These are phyloP conservation scores for Caenorhabditis drosophilae DNA, from an alignment of 2,888 invertebrate genomes.

Conservation along the genomic window DNA sequence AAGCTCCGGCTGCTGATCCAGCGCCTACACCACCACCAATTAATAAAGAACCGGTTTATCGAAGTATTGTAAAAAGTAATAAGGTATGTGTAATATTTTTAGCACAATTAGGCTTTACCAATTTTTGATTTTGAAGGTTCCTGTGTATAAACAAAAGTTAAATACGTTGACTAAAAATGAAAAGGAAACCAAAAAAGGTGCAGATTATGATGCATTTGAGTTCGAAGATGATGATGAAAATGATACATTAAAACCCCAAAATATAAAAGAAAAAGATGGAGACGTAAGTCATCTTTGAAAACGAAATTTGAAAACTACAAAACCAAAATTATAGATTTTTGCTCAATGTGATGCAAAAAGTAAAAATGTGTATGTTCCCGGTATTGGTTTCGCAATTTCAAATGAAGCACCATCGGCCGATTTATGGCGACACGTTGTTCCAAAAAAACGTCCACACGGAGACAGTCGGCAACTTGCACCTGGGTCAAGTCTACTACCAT, in stretches of 20 bases:
- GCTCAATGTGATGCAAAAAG: conserved; percentile 11
- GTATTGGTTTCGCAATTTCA: conserved; percentile 42
- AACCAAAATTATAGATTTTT: neutral
- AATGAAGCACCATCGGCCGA: conserved; percentile 18
- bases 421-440: conserved; percentile 29
- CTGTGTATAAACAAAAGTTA: conserved; percentile 53
- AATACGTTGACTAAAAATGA: neutral
- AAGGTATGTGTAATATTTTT: conserved; percentile 12
- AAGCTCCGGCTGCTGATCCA: neutral
- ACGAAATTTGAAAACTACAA: neutral
- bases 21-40: conserved; percentile 9
- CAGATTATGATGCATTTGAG: conserved; percentile 44
- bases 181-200: conserved; percentile 4
- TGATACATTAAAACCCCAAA: neutral
- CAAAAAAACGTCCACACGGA: conserved; percentile 22
- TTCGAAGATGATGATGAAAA: conserved; percentile 47
- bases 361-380: conserved; percentile 47
- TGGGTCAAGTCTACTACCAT: conserved; percentile 16
- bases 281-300: conserved; percentile 2
- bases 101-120: neutral
- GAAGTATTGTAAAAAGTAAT: conserved; percentile 13
- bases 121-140: conserved; percentile 28
- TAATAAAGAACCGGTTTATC: neutral
- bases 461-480: conserved; percentile 19
- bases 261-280: conserved; percentile 1